Evolutionary conservation across 2,113 vertebrate genomes (phyloP).

Genomic region (Lampris megalopsis): DNA sequence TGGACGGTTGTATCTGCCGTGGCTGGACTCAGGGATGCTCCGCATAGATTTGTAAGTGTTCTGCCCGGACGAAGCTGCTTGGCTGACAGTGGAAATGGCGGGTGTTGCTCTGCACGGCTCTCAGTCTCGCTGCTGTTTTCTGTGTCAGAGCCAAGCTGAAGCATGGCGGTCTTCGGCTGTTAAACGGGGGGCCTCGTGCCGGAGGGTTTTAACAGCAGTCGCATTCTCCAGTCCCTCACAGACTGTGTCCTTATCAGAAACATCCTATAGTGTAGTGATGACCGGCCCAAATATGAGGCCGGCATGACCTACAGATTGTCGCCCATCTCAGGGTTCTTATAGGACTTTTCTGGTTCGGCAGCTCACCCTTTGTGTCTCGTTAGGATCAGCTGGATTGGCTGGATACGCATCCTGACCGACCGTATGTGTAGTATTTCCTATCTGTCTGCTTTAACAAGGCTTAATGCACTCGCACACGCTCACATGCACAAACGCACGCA

Average conservation of each 20-base stretch:
- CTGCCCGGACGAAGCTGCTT: conserved; percentile 44
- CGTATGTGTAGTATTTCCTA: conserved; percentile 45
- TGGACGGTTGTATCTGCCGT: conserved; percentile 53
- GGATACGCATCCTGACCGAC: conserved; percentile 48
- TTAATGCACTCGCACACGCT: conserved; percentile 10
- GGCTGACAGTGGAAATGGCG: conserved; percentile 51
- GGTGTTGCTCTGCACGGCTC: conserved; percentile 42
- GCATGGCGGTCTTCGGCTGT: no score
- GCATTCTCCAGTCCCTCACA: conserved; percentile 29
- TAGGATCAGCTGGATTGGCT: conserved; percentile 43
- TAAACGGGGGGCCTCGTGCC: no score
- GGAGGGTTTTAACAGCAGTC: no score
- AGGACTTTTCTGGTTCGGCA: conserved; percentile 68
- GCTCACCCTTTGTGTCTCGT: conserved; percentile 32
- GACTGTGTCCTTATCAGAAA: conserved; percentile 65
- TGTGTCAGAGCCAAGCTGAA: conserved; percentile 4
- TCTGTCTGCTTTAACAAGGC: conserved; percentile 14
- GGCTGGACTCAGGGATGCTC: conserved; percentile 36
- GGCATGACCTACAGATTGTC: conserved; percentile 62
- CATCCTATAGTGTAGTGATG: conserved; percentile 57
- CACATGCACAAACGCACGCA: conserved; percentile 15
- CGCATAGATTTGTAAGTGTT: conserved; percentile 48
- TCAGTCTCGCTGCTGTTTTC: not conserved
- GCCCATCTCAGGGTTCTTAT: conserved; percentile 66
- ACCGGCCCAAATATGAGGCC: conserved; percentile 49